A percentile compares a stretch with the other conserved stretches of the same genome.
Conservation (phyloP, 1,140 invertebrate species). For the Lasaia peninsularis region DNA sequence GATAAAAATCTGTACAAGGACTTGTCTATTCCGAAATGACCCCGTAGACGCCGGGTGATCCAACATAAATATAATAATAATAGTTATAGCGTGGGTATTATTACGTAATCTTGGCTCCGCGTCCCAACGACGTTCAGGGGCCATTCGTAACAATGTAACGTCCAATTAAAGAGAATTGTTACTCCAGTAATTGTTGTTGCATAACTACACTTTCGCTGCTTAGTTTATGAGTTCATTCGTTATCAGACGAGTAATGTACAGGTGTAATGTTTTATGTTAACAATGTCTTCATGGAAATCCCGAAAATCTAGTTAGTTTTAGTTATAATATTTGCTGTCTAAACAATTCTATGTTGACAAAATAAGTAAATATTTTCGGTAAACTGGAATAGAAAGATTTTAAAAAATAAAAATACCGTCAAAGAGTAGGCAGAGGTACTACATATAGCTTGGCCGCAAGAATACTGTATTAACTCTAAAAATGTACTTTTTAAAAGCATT, state of each 20-base stretch:
- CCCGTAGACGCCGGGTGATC: neutral
- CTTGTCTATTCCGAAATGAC: neutral
- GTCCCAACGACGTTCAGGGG: slow-evolving; percentile 32
- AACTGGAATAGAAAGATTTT: too few relatives aligned
- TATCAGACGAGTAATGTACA: slow-evolving; percentile 5
- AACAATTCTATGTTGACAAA: too few relatives aligned
- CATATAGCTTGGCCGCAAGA: too few relatives aligned
- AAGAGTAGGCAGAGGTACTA: too few relatives aligned
- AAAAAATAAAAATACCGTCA: too few relatives aligned
- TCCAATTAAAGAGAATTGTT: slow-evolving; percentile 48
- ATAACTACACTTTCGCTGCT: slow-evolving; percentile 28
- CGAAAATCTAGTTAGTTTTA: too few relatives aligned
- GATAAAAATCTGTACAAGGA: too few relatives aligned
- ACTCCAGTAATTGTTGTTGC: slow-evolving; percentile 31
- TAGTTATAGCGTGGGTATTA: slow-evolving; percentile 38
- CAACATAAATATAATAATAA: slow-evolving; percentile 27
- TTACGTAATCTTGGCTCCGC: slow-evolving; percentile 33
- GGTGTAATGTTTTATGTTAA: neutral
- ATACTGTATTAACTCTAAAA: too few relatives aligned
- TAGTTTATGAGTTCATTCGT: slow-evolving; percentile 6
- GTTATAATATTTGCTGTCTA: too few relatives aligned
- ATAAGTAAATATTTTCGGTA: too few relatives aligned
- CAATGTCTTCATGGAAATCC: too few relatives aligned
- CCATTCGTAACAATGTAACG: slow-evolving; percentile 49
- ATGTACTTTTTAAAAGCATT: too few relatives aligned